phyloP scores from a whole-genome alignment of 2,888 invertebrate species.

The Lycia hirtaria region DNA sequence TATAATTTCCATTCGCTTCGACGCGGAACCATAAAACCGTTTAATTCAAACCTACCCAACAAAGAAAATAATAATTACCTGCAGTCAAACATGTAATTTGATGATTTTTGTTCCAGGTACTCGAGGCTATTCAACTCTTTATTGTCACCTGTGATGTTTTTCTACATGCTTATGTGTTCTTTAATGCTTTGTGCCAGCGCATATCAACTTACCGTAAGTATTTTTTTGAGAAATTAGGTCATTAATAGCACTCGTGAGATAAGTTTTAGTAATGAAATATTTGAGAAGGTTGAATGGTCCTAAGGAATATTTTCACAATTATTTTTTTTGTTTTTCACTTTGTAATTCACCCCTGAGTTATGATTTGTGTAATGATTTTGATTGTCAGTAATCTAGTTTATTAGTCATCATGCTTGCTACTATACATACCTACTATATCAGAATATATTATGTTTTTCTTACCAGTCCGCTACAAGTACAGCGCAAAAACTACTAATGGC shows the following conservation, averaged over 20 bases:
- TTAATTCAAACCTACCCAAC: slow-evolving; percentile 20
- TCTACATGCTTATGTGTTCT: slow-evolving; percentile 72
- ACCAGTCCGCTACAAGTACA: slow-evolving; percentile 63
- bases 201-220: slow-evolving; percentile 70
- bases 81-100: slow-evolving; percentile 20
- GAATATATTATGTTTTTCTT: slow-evolving; percentile 3
- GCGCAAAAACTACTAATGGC: slow-evolving; percentile 68
- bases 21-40: slow-evolving; percentile 12
- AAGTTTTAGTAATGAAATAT: no score
- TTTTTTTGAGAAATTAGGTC: no score
- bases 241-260: no score
- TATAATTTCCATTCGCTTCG: slow-evolving; percentile 1
- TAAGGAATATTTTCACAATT: no score
- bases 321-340: no score
- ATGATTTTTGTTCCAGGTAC: slow-evolving; percentile 57
- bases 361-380: no score
- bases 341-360: no score
- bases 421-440: no score
- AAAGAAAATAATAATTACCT: slow-evolving; percentile 45
- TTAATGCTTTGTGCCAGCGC: slow-evolving; percentile 74
- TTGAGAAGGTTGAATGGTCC: no score
- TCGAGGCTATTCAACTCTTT: slow-evolving; percentile 69
- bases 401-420: background rate
- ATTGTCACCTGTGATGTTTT: slow-evolving; percentile 75
- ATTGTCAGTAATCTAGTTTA: no score